Base-by-base conservation (phyloP, 1,140 invertebrate species). In the Mycetomoellerius zeteki region DNA sequence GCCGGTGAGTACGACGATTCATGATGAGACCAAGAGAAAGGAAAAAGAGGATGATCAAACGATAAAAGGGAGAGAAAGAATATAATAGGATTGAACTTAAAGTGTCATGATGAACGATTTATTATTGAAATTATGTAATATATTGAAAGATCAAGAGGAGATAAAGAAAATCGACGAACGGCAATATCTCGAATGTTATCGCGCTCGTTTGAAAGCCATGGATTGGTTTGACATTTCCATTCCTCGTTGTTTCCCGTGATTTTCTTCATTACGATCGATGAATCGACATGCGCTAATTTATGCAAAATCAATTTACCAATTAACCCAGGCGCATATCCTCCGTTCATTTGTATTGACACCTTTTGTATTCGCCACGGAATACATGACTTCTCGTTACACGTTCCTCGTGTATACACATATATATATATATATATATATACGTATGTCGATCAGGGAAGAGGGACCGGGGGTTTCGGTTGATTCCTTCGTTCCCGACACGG, bases 91-190 rank as follows among this genome's bases (percentile, higher is more conserved):
- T 67, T 85, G 69, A 92, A 92, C 93, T 90, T 90, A 92, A 92
- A 92, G 87, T 90, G 84, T 47, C 84, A 93, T 91, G 93, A 94
- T 94, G 73, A 92, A 89, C 88, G 89, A 86, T 92, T 62, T 56
- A 16, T 27, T 64, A 30, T 50, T 12, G 19, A 19, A n/a, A 78
- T 27, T 47, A 43, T 19, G 19, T 50, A 62, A 62, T 62, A 62
- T n/a, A 50, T 60, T n/a, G 24, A n/a, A 21, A 37, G 52, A 24
- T 14, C 19, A 8, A 58, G 33, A 16, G 19, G 19, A 19, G 6
- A 50, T 27, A 7, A 56, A 60, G 33, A 21, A 60, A 60, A 76
- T 60, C 27, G 19, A 62, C 19, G 19, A n/a, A 37, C 27, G 10
- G n/a, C 19, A 3, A 14, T 37, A 21, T 54, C 21, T 60, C 30